Conservation (phyloP, 2,888 invertebrate genomes). For the Luperina testacea region DNA sequence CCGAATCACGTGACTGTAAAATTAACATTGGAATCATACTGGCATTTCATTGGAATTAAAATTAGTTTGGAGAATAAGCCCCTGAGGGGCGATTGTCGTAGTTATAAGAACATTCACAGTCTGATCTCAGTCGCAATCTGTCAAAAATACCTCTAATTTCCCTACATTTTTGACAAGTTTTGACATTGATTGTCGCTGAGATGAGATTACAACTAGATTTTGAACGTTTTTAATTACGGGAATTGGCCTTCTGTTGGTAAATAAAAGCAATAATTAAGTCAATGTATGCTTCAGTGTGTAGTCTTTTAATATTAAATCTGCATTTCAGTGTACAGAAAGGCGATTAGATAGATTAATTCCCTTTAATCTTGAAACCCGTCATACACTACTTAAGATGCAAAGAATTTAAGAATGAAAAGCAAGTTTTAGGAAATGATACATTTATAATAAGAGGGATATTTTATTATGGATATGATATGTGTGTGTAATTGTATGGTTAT, state of each 20-base stretch:
- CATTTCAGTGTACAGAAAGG: constrained; percentile 48
- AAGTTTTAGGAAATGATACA: constrained; percentile 16
- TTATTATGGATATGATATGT: constrained; percentile 36
- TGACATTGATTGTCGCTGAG: too few relatives aligned
- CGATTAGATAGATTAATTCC: constrained; percentile 65
- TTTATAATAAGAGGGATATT: constrained; percentile 49
- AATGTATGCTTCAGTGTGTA: constrained; percentile 13
- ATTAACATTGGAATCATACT: too few relatives aligned
- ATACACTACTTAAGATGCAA: constrained; percentile 60
- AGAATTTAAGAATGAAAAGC: constrained; percentile 27
- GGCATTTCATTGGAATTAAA: too few relatives aligned
- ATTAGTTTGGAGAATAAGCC: too few relatives aligned
- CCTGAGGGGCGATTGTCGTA: not conserved
- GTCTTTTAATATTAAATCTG: not conserved
- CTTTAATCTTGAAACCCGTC: constrained; percentile 56
- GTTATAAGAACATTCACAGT: too few relatives aligned
- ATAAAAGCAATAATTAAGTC: constrained; percentile 14
- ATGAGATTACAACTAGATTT: too few relatives aligned
- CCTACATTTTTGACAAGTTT: too few relatives aligned
- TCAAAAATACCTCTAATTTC: too few relatives aligned
- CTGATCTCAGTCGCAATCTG: too few relatives aligned
- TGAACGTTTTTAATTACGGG: too few relatives aligned
- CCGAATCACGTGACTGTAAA: too few relatives aligned
- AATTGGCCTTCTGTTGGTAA: not conserved
- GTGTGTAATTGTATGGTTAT: constrained; percentile 42